These are phyloP conservation scores for Pogonognathellus flavescens DNA, from an alignment of 1,140 invertebrate genomes.

Conservation along the genomic window DNA sequence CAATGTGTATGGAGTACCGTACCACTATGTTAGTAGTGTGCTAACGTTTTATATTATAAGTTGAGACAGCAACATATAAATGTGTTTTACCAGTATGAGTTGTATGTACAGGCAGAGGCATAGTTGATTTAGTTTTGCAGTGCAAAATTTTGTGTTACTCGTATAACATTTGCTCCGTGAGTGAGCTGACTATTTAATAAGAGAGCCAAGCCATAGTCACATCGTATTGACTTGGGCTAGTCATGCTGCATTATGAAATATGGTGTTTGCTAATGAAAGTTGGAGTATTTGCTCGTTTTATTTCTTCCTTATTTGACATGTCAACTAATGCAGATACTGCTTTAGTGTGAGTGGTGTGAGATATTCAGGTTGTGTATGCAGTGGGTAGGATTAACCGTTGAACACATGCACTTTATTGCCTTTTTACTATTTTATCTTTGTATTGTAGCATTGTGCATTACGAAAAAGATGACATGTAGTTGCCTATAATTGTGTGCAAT, in stretches of 20 bases:
- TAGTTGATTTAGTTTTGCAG: background rate
- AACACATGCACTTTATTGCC: conserved; percentile 22
- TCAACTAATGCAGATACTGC: conserved; percentile 4
- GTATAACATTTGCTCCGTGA: conserved; percentile 20
- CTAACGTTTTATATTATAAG: no score
- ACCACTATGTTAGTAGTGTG: no score
- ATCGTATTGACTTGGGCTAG: conserved; percentile 31
- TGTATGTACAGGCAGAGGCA: no score
- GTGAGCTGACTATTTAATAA: conserved; percentile 1
- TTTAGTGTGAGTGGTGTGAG: background rate
- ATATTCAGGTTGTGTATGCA: background rate
- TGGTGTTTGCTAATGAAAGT: conserved; percentile 38
- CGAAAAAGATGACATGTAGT: no score
- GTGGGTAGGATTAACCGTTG: background rate
- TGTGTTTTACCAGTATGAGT: no score
- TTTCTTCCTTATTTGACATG: conserved; percentile 45
- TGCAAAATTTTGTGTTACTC: background rate
- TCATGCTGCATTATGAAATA: conserved; percentile 43
- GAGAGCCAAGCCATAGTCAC: conserved; percentile 5
- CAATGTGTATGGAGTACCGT: no score
- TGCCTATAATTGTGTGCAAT: no score
- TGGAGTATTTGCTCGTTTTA: conserved; percentile 36
- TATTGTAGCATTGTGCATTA: background rate
- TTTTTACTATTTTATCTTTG: conserved; percentile 11
- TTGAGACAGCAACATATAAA: no score